These are phyloP conservation scores for Clistopyga incitator DNA, from an alignment of 2,888 invertebrate species.

Conservation along the genomic window DNA sequence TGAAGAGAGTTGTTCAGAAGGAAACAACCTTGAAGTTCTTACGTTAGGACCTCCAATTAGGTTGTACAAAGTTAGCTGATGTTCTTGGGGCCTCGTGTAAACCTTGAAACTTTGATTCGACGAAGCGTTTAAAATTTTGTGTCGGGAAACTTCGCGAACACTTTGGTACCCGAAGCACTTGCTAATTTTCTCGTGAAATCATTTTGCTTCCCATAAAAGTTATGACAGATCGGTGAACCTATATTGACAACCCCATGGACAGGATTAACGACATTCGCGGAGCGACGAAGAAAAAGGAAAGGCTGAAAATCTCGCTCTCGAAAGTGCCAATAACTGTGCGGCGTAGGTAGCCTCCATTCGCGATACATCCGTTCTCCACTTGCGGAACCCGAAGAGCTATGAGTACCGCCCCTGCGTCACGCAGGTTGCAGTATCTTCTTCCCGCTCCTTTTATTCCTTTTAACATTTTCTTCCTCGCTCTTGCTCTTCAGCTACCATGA, in stretches of 20 bases:
- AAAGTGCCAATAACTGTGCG: conserved; percentile 28
- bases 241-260: background rate
- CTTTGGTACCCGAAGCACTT: no score
- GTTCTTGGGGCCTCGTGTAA: no score
- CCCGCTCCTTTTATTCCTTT: background rate
- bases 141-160: no score
- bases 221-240: no score
- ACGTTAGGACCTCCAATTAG: no score
- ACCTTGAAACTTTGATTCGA: no score
- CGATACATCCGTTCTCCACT: background rate
- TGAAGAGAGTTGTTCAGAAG: no score
- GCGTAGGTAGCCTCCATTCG: background rate
- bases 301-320: background rate
- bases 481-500: background rate
- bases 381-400: conserved; percentile 6
- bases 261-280: background rate
- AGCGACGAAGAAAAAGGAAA: background rate
- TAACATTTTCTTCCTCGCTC: conserved; percentile 9
- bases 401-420: conserved; percentile 47
- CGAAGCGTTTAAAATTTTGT: no score
- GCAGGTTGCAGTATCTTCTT: conserved; percentile 12
- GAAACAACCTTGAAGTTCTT: no score
- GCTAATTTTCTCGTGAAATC: no score
- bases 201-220: no score
- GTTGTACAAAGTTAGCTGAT: no score